Evolutionary conservation across 2,797 vertebrate species (phyloP), one percentile per base, ranked within the genome.

Genomic region (Cuniculus paca): DNA sequence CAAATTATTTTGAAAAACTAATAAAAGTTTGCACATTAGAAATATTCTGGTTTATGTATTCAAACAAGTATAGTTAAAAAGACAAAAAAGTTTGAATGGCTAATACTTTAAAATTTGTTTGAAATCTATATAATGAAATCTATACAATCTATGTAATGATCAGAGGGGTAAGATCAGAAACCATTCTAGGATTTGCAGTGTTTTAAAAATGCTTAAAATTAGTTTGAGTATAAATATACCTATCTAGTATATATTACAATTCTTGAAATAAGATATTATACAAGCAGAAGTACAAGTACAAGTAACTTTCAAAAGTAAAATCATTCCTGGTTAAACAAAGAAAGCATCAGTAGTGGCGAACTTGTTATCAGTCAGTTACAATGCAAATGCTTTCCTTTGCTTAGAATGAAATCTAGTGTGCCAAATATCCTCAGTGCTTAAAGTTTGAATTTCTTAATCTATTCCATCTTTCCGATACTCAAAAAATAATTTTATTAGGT

Each of bases 81-180:
- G 3, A 74, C 12, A n/a, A n/a, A n/a, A n/a, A n/a, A 70, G 12
- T 75, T 20, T 82, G 63, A 96, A 88, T 36, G 34, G 79, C 26
- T 50, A 85, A 68, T 75, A 89, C 28, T 94, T 92, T 88, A 90
- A 90, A 89, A 88, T 83, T 63, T 91, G 31, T 91, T 96, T 89
- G 50, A 96, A 88, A 80, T 95, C 26, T 89, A 79, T 61, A 93
- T 26, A 61, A 58, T 36, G 31, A 91, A 56, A n/a, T n/a, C n/a
- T n/a, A n/a, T n/a, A n/a, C n/a, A n/a, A n/a, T n/a, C n/a, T n/a
- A n/a, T n/a, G n/a, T n/a, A 70, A 61, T 58, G 94, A 90, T 96
- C 13, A 60, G 5, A 28, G 11, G 10, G 24, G 39, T 54, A 11
- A 86, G 78, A 92, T 61, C 13, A 80, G 48, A 88, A 85, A 81